These are phyloP conservation scores for Macrotus californicus DNA, from an alignment of 2,113 vertebrate species.

Conservation along the genomic window DNA sequence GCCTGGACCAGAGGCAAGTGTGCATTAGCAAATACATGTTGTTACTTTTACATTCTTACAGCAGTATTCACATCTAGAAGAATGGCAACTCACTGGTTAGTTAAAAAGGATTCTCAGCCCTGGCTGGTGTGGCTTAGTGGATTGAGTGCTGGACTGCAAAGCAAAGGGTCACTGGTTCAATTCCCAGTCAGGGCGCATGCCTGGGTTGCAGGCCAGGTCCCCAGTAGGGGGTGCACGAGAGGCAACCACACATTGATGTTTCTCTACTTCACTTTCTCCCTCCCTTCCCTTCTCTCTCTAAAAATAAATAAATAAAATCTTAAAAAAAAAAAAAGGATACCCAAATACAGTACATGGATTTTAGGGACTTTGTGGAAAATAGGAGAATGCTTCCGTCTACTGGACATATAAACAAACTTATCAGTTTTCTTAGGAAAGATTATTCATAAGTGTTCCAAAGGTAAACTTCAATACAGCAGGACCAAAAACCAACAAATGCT, in stretches of 20 bases:
- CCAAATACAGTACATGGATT: neutral
- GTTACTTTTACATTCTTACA: neutral
- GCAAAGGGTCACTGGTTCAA: no score
- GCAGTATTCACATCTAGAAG: neutral
- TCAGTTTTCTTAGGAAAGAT: constrained; percentile 16
- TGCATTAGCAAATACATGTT: neutral
- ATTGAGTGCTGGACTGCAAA: no score
- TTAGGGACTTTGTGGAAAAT: neutral
- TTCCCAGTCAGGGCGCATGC: no score
- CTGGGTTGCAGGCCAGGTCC: no score
- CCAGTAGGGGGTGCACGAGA: no score
- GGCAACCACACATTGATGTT: no score
- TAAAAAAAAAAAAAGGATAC: neutral
- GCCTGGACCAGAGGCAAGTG: neutral
- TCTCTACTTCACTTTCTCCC: no score
- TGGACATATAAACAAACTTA: neutral
- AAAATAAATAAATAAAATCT: no score
- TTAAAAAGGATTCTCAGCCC: neutral
- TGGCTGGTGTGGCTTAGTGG: no score
- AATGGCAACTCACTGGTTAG: neutral
- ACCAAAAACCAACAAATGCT: neutral
- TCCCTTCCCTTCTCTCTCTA: no score
- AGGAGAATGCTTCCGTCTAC: neutral
- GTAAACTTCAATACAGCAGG: neutral
- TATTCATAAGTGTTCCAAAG: neutral